Percentiles rank a stretch among this genome's conserved stretches.
These are phyloP conservation scores for Synergus laeviventris DNA, from an alignment of 2,888 invertebrate genomes.

Conservation along the genomic window DNA sequence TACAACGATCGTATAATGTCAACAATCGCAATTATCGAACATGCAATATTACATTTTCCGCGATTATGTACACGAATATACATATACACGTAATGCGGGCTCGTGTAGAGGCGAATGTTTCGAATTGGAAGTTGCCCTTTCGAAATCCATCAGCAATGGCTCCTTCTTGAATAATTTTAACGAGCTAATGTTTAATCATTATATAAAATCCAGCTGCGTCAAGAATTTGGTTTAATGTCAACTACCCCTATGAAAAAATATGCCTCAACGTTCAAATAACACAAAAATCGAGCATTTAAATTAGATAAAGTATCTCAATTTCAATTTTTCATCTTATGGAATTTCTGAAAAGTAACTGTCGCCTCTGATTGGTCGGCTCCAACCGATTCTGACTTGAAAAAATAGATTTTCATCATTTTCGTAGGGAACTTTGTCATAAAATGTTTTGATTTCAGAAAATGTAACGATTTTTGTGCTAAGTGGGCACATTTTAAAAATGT, in stretches of 20 bases:
- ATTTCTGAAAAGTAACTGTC: no score
- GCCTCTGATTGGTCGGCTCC: no score
- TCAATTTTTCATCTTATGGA: not conserved
- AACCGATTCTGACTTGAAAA: no score
- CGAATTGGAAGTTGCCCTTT: not conserved
- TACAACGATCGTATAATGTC: conserved; percentile 42
- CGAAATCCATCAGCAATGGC: not conserved
- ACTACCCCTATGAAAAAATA: not conserved
- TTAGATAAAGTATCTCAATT: not conserved
- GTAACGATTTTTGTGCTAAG: not conserved
- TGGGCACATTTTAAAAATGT: not conserved
- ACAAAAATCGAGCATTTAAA: not conserved
- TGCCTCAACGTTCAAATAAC: not conserved
- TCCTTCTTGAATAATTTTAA: not conserved
- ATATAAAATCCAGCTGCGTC: no score
- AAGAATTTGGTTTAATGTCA: not conserved
- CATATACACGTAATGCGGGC: conserved; percentile 40
- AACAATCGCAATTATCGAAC: conserved; percentile 47
- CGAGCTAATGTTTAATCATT: not conserved
- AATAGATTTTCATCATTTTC: no score
- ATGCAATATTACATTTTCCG: conserved; percentile 46
- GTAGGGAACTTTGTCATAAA: not conserved
- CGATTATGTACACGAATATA: conserved; percentile 44
- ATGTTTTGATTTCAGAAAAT: not conserved
- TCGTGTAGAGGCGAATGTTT: conserved; percentile 33